Base-by-base conservation (phyloP, 2,888 invertebrate species). In the Megaustenia siamemsis region DNA sequence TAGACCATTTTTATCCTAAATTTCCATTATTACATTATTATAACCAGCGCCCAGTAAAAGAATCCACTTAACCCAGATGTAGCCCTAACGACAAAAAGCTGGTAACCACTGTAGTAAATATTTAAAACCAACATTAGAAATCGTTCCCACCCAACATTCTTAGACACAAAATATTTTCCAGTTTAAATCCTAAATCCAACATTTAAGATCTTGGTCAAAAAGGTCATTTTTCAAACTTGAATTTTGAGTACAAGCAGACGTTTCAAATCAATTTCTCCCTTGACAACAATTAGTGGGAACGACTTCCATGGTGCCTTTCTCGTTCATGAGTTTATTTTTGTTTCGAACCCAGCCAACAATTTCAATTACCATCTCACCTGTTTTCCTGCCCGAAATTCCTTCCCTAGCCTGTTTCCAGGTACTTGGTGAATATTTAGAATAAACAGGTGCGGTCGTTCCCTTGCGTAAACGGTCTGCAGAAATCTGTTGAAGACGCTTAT, bases 341-440 rank as follows among this genome's bases (percentile, higher is more conserved):
- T 73, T 66, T 40, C 78, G 18, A 78, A 53, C 60, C 60, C 43
- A 78, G 8, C 66, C 28, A 28, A 45, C 63, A 63, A n/a, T 78
- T 78, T 78, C 60, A 78, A 78, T 78, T 78, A 78, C 66, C 78
- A 66, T 78, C 66, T 78, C 78, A 78, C 78, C 78, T 78, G 78
- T 78, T 43, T 78, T 49, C 21, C 35, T 73, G 40, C 43, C 78
- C 24, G 43, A 40, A 43, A 78, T 78, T 78, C 78, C 45, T 12
- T 40, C 38, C 77, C 60, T n/a, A 60, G 24, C 38, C 56, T 15
- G 43, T 40, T 38, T 60, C 60, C 56, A n/a, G 77, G 40, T 63
- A 78, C 60, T 66, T 43, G 43, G 63, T 1, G 78, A 66, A 63
- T 78, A 78, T 78, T 78, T 78, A 66, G 63, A 78, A 60, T 78